Conservation (phyloP, 2,797 vertebrate species). For the Jordanella pulchra region DNA sequence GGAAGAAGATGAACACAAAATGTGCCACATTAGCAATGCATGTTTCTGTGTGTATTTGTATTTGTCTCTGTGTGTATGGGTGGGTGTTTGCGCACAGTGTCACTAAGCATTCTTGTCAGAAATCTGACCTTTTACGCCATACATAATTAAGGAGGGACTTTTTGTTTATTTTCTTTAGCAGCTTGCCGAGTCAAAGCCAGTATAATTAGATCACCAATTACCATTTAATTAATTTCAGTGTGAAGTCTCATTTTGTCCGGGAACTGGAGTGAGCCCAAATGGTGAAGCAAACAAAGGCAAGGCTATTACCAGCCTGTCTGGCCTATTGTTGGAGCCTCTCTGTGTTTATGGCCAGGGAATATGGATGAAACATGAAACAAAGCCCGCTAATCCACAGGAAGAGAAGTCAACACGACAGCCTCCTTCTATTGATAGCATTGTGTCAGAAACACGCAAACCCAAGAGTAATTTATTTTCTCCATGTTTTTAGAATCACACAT, state of each 20-base stretch:
- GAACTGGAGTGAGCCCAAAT: conserved; percentile 81
- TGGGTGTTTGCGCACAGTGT: conserved; percentile 69
- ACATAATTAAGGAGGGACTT: conserved; percentile 82
- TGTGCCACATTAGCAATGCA: conserved; percentile 60
- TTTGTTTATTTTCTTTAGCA: conserved; percentile 84
- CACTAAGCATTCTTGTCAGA: conserved; percentile 84
- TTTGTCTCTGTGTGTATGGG: conserved; percentile 42
- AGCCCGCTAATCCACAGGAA: conserved; percentile 74
- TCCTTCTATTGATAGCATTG: conserved; percentile 72
- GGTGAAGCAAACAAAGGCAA: conserved; percentile 79
- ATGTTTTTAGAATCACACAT: conserved; percentile 62
- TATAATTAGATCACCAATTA: conserved; percentile 88
- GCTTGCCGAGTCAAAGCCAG: conserved; percentile 81
- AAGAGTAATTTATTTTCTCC: conserved; percentile 75
- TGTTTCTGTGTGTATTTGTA: conserved; percentile 45
- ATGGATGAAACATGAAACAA: conserved; percentile 82
- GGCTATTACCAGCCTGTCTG: conserved; percentile 80
- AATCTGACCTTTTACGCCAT: conserved; percentile 83
- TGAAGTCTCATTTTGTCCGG: conserved; percentile 83
- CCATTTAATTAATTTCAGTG: conserved; percentile 86
- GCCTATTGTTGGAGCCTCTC: conserved; percentile 75
- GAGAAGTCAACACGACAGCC: conserved; percentile 72
- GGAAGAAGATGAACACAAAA: conserved; percentile 59
- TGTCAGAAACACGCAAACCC: conserved; percentile 67
- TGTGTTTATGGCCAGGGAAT: conserved; percentile 78